Evolutionary conservation across 2,113 vertebrate genomes (phyloP), one percentile per base, ranked within the genome.

Genomic region (Sula dactylatra): DNA sequence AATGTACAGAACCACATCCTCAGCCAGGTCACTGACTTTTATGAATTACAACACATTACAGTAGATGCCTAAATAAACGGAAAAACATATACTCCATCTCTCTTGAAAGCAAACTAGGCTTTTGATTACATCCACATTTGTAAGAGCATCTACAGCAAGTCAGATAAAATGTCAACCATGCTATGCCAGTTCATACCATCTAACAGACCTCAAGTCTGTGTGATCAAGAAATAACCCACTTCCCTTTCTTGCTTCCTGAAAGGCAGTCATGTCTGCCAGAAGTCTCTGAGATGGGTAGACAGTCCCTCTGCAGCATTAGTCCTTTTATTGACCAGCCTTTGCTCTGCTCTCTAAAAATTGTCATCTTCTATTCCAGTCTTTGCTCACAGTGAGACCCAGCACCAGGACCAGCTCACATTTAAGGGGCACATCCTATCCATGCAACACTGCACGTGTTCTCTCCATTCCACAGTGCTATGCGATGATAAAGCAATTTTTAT

Each of bases 31-130:
- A n/a, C 45, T 27, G 32, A 16, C 31, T 56, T 38, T 70, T 65
- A 22, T 25, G 36, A 54, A 88, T 52, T 69, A n/a, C 19, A 78
- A 17, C 49, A 64, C 0, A 0, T 22, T 22, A 67, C 5, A 73
- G 29, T 12, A 79, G 47, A 65, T 27, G 26, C 11, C 9, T 22
- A 26, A 80, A 80, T 36, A 80, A 49, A 70, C 0, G 0, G 20
- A 40, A 36, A n/a, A 9, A 29, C 0, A 0, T 42, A 61, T 70
- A 42, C 4, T 1, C 10, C 11, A n/a, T 8, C 24, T 59, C 31
- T 50, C 25, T 50, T 50, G 32, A 78, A 85, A 82, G 20, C 11
- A 47, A 13, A 44, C 16, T 21, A 66, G 36, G 18, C 9, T 81
- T 84, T 11, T 47, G 34, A 56, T 61, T 72, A 77, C 55, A 77